phyloP scores from a whole-genome alignment of 2,797 vertebrate genomes.

The Dendrocincla fuliginosa region DNA sequence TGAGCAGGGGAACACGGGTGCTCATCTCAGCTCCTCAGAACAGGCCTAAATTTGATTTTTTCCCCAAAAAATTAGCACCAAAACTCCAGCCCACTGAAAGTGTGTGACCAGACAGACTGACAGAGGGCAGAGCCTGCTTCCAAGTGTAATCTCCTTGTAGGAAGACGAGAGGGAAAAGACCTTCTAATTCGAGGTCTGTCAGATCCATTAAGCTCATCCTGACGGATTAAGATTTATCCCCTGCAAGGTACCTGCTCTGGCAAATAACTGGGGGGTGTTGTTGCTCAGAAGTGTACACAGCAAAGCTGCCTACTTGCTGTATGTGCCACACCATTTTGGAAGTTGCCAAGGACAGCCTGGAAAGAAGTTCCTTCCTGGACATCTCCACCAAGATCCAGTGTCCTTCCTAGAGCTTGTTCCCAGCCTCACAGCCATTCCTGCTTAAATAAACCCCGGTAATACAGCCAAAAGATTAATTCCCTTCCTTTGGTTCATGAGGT shows the following conservation, averaged over 20 bases:
- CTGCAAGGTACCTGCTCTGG: not conserved
- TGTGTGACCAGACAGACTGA: not conserved
- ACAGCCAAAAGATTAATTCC: not conserved
- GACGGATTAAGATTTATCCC: not conserved
- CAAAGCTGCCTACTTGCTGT: not conserved
- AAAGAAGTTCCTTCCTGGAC: not conserved
- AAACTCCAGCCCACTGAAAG: not conserved
- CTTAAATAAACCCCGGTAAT: not conserved
- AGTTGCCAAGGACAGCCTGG: not conserved
- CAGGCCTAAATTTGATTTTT: not conserved
- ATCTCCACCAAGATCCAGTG: not conserved
- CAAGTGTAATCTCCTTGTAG: not conserved
- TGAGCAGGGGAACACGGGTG: fast-evolving
- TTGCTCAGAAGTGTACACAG: not conserved
- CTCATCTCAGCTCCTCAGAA: not conserved
- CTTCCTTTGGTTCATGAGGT: not conserved
- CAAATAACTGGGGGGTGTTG: not conserved
- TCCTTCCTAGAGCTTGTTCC: not conserved
- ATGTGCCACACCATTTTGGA: not conserved
- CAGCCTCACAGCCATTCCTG: not conserved
- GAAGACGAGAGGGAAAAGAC: not conserved
- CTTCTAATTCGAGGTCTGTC: not conserved
- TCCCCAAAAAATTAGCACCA: not conserved
- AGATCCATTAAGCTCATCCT: not conserved
- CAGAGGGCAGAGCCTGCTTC: not conserved